These are phyloP conservation scores for Crypturellus tataupa DNA, from an alignment of 2,797 vertebrate genomes.

Conservation along the genomic window DNA sequence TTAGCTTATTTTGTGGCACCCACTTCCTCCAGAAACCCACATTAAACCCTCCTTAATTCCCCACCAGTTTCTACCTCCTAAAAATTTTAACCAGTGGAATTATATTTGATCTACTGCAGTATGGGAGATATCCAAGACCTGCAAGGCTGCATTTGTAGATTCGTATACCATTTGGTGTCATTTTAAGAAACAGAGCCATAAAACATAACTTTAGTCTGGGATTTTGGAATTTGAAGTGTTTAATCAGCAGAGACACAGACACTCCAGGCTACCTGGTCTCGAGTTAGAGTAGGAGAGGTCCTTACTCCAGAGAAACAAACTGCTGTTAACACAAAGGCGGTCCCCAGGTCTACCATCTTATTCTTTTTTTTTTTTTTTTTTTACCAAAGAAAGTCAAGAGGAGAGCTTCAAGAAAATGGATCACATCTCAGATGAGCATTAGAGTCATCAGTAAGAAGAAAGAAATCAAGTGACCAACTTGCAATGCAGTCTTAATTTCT, in stretches of 20 bases:
- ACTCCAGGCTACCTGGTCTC: background rate
- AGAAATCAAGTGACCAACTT: background rate
- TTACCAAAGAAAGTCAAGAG: background rate
- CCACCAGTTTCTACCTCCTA: background rate
- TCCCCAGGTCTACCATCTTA: background rate
- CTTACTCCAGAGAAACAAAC: too few relatives aligned
- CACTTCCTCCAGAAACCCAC: background rate
- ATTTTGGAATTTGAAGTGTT: background rate
- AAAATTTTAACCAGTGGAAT: accelerated
- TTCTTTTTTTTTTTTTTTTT: background rate
- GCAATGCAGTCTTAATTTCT: background rate
- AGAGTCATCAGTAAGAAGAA: background rate
- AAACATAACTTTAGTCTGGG: background rate
- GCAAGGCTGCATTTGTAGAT: accelerated
- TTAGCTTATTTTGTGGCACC: background rate
- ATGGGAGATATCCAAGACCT: accelerated
- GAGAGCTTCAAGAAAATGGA: background rate
- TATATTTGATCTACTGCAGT: background rate
- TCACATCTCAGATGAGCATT: background rate
- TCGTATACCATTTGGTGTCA: background rate
- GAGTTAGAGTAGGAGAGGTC: background rate
- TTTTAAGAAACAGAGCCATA: background rate
- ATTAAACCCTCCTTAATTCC: background rate
- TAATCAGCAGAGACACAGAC: background rate
- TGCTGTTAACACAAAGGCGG: background rate